A percentile compares a stretch with the other conserved stretches of the same genome.
Conservation (phyloP, 2,888 invertebrate species). For the Pollenia angustigena region DNA sequence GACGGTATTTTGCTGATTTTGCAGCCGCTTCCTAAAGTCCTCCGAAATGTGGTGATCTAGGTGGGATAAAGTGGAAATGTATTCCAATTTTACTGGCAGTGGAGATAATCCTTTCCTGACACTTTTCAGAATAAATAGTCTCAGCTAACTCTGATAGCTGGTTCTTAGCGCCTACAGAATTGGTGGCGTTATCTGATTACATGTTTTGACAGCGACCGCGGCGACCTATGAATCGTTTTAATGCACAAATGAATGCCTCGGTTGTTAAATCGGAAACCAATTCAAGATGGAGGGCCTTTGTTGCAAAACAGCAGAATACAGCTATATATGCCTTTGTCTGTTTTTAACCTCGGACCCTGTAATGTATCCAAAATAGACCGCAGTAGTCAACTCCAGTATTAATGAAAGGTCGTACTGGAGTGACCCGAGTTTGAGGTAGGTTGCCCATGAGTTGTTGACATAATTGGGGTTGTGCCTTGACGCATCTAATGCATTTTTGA, state of each 20-base stretch:
- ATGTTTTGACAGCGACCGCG: slow-evolving; percentile 13
- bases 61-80: slow-evolving; percentile 21
- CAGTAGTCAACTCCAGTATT: too few relatives aligned
- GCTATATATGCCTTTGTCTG: too few relatives aligned
- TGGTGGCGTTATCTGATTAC: slow-evolving; percentile 27
- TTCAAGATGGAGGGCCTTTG: slow-evolving; percentile 8
- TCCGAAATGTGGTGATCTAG: neutral
- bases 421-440: too few relatives aligned
- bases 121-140: neutral
- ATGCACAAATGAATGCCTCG: slow-evolving; percentile 21
- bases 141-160: neutral
- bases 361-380: too few relatives aligned
- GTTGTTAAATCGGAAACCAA: slow-evolving; percentile 27
- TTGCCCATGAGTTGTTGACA: too few relatives aligned
- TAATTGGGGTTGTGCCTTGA: too few relatives aligned
- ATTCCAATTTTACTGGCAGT: slow-evolving; percentile 3
- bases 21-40: neutral
- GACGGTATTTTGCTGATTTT: neutral
- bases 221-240: slow-evolving; percentile 28
- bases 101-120: neutral
- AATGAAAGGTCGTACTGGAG: too few relatives aligned
- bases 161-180: neutral
- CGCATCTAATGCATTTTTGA: too few relatives aligned
- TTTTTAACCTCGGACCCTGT: too few relatives aligned
- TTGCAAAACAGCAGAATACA: too few relatives aligned